These are phyloP conservation scores for Aleiodes testaceus DNA, from an alignment of 2,888 invertebrate genomes.

Conservation along the genomic window DNA sequence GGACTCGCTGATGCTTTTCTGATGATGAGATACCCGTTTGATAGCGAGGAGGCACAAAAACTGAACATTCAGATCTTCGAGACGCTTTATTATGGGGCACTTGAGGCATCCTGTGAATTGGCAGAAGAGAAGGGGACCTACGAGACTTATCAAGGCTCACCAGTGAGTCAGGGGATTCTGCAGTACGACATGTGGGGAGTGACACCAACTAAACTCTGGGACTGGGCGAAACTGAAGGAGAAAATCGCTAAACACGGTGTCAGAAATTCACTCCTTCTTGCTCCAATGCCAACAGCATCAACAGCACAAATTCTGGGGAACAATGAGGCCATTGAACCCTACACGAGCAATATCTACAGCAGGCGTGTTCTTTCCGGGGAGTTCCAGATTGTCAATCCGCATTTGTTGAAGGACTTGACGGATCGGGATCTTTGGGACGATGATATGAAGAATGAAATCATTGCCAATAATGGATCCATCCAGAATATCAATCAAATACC, in stretches of 20 bases:
- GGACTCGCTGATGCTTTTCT: slow-evolving; percentile 98
- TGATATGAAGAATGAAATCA: slow-evolving; percentile 94
- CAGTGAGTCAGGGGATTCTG: slow-evolving; percentile 94
- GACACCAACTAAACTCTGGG: slow-evolving; percentile 88
- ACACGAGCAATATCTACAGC: slow-evolving; percentile 97
- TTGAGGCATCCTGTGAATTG: slow-evolving; percentile 96
- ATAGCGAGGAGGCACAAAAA: slow-evolving; percentile 87
- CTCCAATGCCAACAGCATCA: slow-evolving; percentile 99
- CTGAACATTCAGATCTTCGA: slow-evolving; percentile 98
- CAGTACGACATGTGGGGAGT: slow-evolving; percentile 99
- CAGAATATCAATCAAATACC: slow-evolving; percentile 92
- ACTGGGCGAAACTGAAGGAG: slow-evolving; percentile 88
- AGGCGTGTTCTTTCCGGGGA: slow-evolving; percentile 96
- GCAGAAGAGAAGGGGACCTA: slow-evolving; percentile 90
- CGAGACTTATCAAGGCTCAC: slow-evolving; percentile 92
- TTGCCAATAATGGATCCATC: slow-evolving; percentile 93
- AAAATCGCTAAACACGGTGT: slow-evolving; percentile 92
- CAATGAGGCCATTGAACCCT: slow-evolving; percentile 98
- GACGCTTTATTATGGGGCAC: slow-evolving; percentile 95
- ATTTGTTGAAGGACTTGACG: slow-evolving; percentile 93
- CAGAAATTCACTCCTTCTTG: slow-evolving; percentile 92
- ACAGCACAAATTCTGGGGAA: slow-evolving; percentile 99
- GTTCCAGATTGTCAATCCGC: slow-evolving; percentile 97
- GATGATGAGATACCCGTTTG: slow-evolving; percentile 93
- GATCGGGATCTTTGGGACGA: slow-evolving; percentile 95